Evolutionary conservation across 2,113 vertebrate genomes (phyloP).

Genomic region (Lasiurus borealis): DNA sequence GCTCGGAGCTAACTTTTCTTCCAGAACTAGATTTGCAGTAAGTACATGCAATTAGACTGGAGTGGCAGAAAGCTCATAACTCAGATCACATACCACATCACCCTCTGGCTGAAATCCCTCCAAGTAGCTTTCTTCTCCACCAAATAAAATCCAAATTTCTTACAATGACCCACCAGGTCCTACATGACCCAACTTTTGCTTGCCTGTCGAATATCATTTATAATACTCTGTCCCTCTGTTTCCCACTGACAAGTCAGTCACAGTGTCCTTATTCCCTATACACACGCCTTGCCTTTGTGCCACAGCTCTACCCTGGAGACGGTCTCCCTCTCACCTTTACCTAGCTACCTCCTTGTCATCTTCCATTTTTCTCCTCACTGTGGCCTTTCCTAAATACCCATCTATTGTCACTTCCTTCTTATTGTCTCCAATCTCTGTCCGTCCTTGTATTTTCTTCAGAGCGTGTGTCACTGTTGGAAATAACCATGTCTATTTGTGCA

Average conservation of each 20-base stretch:
- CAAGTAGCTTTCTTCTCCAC: constrained; percentile 22
- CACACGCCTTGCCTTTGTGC: background rate
- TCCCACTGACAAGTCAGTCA: background rate
- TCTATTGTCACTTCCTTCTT: background rate
- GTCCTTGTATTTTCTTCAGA: background rate
- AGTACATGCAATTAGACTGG: constrained; percentile 32
- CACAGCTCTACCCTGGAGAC: background rate
- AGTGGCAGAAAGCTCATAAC: constrained; percentile 63
- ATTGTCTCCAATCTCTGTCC: background rate
- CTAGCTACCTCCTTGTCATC: background rate
- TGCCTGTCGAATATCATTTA: background rate
- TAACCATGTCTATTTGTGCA: background rate
- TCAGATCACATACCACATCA: constrained; percentile 53
- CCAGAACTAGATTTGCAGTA: constrained; percentile 50
- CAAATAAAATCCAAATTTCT: constrained; percentile 48
- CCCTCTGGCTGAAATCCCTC: constrained; percentile 34
- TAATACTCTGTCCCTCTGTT: background rate
- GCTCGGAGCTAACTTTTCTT: constrained; percentile 64
- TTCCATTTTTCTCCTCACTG: background rate
- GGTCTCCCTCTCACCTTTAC: background rate
- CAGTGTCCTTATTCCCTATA: background rate
- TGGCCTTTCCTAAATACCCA: background rate
- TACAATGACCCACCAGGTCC: background rate
- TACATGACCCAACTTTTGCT: background rate
- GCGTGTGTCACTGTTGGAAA: background rate